Conservation (phyloP, 2,113 vertebrate species). For the Cathartes aura region DNA sequence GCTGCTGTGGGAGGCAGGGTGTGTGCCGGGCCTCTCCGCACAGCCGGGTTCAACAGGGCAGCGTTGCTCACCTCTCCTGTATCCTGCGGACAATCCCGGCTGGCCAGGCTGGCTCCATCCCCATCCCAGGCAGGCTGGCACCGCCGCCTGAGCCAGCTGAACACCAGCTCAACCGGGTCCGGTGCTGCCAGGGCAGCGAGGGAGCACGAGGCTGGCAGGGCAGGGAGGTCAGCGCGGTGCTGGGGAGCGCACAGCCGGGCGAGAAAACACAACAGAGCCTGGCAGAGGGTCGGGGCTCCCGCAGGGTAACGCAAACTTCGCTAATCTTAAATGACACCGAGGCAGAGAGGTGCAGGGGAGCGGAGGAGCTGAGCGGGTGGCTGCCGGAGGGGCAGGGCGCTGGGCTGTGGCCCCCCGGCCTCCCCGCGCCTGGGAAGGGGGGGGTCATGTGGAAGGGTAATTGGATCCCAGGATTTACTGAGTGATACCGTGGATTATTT, state of each 20-base stretch:
- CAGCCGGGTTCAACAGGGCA: accelerated
- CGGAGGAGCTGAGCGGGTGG: not conserved
- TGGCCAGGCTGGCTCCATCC: accelerated
- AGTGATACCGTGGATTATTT: slow-evolving; percentile 51
- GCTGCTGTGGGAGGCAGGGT: not conserved
- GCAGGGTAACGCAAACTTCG: not conserved
- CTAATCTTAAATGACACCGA: not conserved
- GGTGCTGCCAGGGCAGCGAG: not conserved
- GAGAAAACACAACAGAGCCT: not conserved
- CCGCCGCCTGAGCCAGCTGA: not conserved
- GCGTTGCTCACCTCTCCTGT: accelerated
- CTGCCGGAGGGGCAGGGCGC: not conserved
- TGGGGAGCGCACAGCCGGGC: accelerated
- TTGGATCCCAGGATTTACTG: slow-evolving; percentile 49
- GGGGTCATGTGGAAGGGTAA: slow-evolving; percentile 11
- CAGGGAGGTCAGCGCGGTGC: not conserved
- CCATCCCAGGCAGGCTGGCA: not conserved
- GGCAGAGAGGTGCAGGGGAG: not conserved
- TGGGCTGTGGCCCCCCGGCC: not conserved
- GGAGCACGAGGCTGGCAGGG: accelerated
- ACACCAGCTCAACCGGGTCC: accelerated
- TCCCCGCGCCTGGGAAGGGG: not conserved
- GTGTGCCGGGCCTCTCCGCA: accelerated
- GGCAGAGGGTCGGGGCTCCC: not conserved
- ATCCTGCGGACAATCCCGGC: accelerated